Percentiles rank a stretch among this genome's conserved stretches.
Conservation (phyloP, 2,797 vertebrate genomes). For the Eupleurogrammus muticus region DNA sequence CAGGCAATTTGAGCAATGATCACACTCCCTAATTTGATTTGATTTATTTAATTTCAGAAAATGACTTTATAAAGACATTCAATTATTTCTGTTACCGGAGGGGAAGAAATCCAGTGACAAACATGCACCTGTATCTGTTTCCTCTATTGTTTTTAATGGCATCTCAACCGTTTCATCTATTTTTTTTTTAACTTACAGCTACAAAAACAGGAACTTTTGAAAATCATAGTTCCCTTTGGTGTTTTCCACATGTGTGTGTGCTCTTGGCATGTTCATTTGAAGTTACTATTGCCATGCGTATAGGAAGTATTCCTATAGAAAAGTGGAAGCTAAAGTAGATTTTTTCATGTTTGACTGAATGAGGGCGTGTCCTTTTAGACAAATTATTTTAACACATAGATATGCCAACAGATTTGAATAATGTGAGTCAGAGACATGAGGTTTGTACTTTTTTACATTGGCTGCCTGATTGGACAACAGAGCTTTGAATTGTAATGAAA, state of each 20-base stretch:
- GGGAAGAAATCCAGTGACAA: background rate
- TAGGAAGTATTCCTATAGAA: too few relatives aligned
- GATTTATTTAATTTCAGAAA: constrained; percentile 22
- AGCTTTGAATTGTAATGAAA: too few relatives aligned
- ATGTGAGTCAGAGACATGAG: too few relatives aligned
- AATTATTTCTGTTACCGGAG: constrained; percentile 14
- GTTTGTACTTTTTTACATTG: too few relatives aligned
- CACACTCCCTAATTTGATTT: background rate
- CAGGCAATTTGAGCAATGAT: constrained; percentile 9
- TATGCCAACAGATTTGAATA: too few relatives aligned
- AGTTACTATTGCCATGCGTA: background rate
- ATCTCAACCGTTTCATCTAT: background rate
- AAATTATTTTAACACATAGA: too few relatives aligned
- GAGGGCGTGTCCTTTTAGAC: too few relatives aligned
- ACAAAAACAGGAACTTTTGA: constrained; percentile 8
- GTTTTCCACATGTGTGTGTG: constrained; percentile 3
- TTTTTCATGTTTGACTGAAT: too few relatives aligned
- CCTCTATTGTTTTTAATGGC: constrained; percentile 11
- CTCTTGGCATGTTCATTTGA: constrained; percentile 11
- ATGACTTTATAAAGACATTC: constrained; percentile 6
- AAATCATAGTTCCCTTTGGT: constrained; percentile 3
- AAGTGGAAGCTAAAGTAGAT: too few relatives aligned
- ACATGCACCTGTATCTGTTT: background rate
- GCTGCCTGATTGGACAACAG: too few relatives aligned
- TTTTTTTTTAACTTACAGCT: background rate